Evolutionary conservation across 1,140 invertebrate genomes (phyloP).

Genomic region (Nebria ingens): DNA sequence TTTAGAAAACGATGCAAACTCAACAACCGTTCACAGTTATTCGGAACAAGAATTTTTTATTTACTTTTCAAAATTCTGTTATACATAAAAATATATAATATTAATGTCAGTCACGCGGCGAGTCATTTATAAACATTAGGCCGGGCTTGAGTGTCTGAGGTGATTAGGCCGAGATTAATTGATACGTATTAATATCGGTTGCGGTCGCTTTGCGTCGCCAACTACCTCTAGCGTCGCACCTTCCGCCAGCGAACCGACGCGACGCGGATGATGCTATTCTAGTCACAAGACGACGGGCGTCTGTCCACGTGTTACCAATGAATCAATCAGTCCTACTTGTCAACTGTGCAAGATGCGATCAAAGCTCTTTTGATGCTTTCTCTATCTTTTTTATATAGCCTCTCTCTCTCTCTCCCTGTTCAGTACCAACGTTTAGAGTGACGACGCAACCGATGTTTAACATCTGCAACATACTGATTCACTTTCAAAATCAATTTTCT

Average conservation of each 20-base stretch:
- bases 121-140: neutral
- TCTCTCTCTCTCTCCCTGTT: too few species aligned
- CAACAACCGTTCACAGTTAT: neutral
- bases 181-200: neutral
- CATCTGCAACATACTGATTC: too few species aligned
- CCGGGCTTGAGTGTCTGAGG: neutral
- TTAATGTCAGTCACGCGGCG: neutral
- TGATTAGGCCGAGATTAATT: neutral
- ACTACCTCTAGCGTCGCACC: neutral
- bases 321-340: neutral
- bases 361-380: too few species aligned
- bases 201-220: neutral
- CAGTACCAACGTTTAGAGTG: too few species aligned
- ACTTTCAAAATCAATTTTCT: too few species aligned
- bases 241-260: neutral
- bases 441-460: too few species aligned
- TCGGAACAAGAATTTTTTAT: too few species aligned
- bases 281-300: neutral
- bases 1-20: too few species aligned
- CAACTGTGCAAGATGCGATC: neutral
- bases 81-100: conserved; percentile 1
- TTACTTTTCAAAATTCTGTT: too few species aligned
- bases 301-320: neutral
- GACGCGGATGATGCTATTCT: neutral
- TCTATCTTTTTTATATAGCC: too few species aligned